Percentiles rank a stretch among this genome's conserved stretches.
phyloP scores from a whole-genome alignment of 2,797 vertebrate species.

The Molossus molossus region DNA sequence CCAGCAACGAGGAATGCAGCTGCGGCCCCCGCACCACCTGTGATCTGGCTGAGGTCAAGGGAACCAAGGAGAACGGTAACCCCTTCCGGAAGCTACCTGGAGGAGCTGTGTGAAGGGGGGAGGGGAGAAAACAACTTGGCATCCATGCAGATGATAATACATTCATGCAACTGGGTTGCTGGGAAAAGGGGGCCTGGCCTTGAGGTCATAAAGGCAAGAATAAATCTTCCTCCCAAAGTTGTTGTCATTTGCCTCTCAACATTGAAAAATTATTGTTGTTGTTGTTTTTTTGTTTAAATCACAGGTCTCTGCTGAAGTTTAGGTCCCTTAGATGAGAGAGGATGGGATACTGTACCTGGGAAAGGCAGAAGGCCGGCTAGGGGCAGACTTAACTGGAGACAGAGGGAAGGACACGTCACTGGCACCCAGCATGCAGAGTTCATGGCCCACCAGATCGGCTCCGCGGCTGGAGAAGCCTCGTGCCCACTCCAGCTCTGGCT shows the following conservation, averaged over 20 bases:
- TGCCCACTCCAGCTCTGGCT: neutral
- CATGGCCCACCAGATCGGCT: too few species aligned
- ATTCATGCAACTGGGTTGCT: neutral
- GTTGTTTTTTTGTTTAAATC: neutral
- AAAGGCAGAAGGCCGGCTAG: neutral
- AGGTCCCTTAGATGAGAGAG: neutral
- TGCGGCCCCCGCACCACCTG: fast-evolving
- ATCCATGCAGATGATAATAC: neutral
- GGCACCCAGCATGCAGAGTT: neutral
- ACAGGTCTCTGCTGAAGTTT: neutral
- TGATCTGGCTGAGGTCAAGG: neutral
- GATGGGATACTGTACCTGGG: neutral
- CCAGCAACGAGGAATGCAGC: too few species aligned
- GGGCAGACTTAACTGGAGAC: neutral
- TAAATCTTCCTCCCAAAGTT: neutral
- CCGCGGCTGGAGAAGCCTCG: neutral
- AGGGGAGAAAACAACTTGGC: neutral
- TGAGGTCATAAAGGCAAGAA: neutral
- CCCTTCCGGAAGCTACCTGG: neutral
- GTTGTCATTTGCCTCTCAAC: neutral
- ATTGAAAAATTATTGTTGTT: neutral
- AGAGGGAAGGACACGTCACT: neutral
- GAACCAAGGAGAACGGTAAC: neutral
- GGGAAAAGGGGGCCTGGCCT: neutral
- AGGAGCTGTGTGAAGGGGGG: neutral